Evolutionary conservation across 1,140 invertebrate genomes (phyloP), one percentile per base, ranked within the genome.

Genomic region (Leguminivora glycinivorella): DNA sequence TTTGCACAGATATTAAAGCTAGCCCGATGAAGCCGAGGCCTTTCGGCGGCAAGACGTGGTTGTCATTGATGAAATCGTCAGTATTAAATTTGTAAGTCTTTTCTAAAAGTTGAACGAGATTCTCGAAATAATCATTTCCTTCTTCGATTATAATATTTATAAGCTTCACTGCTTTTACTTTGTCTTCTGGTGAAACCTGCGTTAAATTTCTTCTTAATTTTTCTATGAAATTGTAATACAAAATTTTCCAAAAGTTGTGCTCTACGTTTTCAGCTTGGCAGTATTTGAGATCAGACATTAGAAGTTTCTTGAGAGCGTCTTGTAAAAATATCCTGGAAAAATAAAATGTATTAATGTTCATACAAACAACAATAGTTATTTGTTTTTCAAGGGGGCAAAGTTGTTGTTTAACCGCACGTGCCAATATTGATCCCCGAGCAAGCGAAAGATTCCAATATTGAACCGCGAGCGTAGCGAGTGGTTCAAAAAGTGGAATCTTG

Each of bases 211-310:
- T 95, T 74, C 96, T 92, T 74, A 96, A 90, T 68, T 95, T 93
- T 89, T 98, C 97, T 73, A 98, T 98, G 29, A 98, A 95, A 85
- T 97, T 97, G 83, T 98, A 97, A 88, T 97, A 98, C 0, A 97
- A 92, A 70, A 97, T 94, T 87, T 98, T 98, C 98, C 98, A 98
- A 83, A 98, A 95, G 83, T 96, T 94, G 80, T 97, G 95, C 81
- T 98, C 98, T 5, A 98, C 94, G 85, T 98, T 98, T 83, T 98
- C 96, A 38, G 95, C 93, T 81, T 97, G 95, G 78, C 97, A 97
- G 82, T 98, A 97, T 83, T 97, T 97, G 10, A 98, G 93, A 89
- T 98, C 97, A 17, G 95, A 94, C 74, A 96, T 89, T 0, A 98
- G 91, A 2, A 98, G 90, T 70, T 93, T 94, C 80, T 95, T 93